Base-by-base conservation (phyloP, 2,888 invertebrate species). In the Notodonta dromedarius region DNA sequence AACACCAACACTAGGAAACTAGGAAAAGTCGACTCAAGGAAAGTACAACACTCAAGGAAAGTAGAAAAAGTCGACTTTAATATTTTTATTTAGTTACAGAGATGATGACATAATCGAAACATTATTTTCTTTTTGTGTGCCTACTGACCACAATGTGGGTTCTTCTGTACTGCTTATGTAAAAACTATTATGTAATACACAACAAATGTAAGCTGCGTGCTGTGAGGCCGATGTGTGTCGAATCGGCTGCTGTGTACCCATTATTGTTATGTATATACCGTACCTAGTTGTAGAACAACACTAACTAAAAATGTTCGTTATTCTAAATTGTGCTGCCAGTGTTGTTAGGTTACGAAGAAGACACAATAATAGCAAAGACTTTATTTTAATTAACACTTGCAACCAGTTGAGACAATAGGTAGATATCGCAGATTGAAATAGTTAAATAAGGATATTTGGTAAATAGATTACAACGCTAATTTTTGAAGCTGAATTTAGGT, bases 391-490 rank as follows among this genome's bases (percentile, higher is more conserved):
- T 46, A 5, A 46, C 35, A 46, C 46, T 46, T n/a, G 46, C 13
- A 46, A 1, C 3, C 2, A 46, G 13, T 6, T 5, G 46, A n/a
- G 13, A 13, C 13, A 46, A 46, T 46, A 42, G 42, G 12, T 42
- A 42, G 11, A 42, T 5, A 42, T 42, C 3, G 42, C 0, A 42
- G 42, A 42, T 42, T 9, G 8, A 42, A 67, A 70, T 42, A 71
- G 50, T 42, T 35, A 35, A 35, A 35, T 35, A 35, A 35, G 35
- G 35, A 35, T 35, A 35, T 35, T 35, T 35, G 6, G 35, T 35
- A 35, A 35, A 6, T 35, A 35, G 35, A 35, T 35, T 35, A 0
- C 2, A 35, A 6, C 55, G n/a, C 55, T 3, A 56, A 42, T 8
- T 42, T 42, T 42, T 0, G 42, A 12, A 7, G 12, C 42, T 35